Conservation (phyloP, 1,140 invertebrate species). For the Brachionus koreanus region DNA sequence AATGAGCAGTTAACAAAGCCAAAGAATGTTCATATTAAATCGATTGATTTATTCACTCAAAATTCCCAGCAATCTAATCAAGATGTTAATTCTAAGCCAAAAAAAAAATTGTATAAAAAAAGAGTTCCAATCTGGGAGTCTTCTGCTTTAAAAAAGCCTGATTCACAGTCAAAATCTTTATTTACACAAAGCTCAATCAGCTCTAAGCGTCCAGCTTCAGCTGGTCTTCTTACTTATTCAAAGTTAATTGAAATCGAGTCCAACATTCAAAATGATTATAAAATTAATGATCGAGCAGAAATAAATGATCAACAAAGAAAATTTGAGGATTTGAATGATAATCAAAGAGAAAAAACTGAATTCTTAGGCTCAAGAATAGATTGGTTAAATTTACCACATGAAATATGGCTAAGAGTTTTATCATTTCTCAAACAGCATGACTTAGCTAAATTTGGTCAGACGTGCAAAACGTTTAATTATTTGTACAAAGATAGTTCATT, state of each 20-base stretch:
- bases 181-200: background rate
- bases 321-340: background rate
- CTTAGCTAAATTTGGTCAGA: background rate
- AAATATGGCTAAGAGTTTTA: conserved; percentile 36
- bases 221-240: background rate
- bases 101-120: background rate
- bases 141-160: background rate
- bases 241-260: conserved; percentile 27
- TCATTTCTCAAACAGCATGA: background rate
- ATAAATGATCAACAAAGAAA: background rate
- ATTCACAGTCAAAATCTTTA: background rate
- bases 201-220: background rate
- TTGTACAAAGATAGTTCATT: conserved; percentile 27
- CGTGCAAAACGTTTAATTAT: background rate
- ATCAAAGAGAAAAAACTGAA: background rate
- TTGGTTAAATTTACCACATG: conserved; percentile 40
- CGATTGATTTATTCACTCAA: background rate
- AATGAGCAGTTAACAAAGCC: background rate
- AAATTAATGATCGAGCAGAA: background rate
- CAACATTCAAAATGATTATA: background rate
- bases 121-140: background rate
- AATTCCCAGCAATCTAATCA: background rate
- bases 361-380: background rate
- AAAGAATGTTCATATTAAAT: background rate
- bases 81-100: background rate